phyloP scores from a whole-genome alignment of 2,888 invertebrate genomes.

The Azorinus chamasolen region DNA sequence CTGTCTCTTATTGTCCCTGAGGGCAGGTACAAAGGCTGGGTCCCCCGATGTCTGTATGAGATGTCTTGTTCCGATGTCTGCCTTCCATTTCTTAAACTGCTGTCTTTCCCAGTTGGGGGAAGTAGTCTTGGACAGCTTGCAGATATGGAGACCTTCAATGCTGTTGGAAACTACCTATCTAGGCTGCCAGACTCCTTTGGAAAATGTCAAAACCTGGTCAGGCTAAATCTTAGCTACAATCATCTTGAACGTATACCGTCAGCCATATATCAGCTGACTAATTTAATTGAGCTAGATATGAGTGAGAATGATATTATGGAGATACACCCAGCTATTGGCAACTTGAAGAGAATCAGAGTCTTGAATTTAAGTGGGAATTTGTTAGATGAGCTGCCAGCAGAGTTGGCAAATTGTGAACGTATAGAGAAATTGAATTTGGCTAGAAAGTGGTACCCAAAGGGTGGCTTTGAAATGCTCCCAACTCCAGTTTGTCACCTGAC shows the following conservation, averaged over 20 bases:
- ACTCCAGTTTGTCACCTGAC: slow-evolving; percentile 72
- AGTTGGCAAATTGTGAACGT: slow-evolving; percentile 71
- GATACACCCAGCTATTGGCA: slow-evolving; percentile 70
- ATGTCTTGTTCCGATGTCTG: slow-evolving; percentile 71
- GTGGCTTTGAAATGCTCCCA: slow-evolving; percentile 74
- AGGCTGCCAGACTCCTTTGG: slow-evolving; percentile 77
- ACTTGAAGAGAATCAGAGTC: slow-evolving; percentile 69
- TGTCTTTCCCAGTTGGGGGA: slow-evolving; percentile 81
- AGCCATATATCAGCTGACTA: slow-evolving; percentile 71
- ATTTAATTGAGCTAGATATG: slow-evolving; percentile 71
- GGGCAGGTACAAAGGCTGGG: slow-evolving; percentile 81
- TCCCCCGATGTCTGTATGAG: slow-evolving; percentile 77
- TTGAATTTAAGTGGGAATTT: slow-evolving; percentile 78
- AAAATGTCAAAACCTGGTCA: slow-evolving; percentile 70
- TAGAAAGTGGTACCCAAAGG: slow-evolving; percentile 80
- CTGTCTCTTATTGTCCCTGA: slow-evolving; percentile 74
- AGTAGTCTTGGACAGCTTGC: slow-evolving; percentile 76
- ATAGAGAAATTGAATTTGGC: slow-evolving; percentile 78
- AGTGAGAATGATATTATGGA: slow-evolving; percentile 77
- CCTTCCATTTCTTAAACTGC: slow-evolving; percentile 78
- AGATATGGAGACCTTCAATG: slow-evolving; percentile 75
- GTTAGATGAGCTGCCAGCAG: slow-evolving; percentile 72
- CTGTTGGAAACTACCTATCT: slow-evolving; percentile 78
- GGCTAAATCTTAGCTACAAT: slow-evolving; percentile 79
- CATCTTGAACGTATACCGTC: slow-evolving; percentile 74